Conservation (phyloP, 2,888 invertebrate genomes). For the Drosophila kokeensis region DNA sequence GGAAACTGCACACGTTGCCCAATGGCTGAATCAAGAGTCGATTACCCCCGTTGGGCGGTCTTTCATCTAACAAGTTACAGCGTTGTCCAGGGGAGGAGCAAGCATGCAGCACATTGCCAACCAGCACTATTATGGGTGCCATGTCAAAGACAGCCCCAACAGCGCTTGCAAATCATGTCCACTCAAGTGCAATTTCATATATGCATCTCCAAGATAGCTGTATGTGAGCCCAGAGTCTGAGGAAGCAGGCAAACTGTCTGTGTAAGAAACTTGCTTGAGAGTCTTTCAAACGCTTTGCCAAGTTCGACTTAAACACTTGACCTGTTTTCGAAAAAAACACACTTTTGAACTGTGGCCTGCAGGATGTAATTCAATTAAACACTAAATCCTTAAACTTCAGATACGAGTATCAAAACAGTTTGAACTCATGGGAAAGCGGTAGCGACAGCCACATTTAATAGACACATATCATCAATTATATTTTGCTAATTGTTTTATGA, state of each 20-base stretch:
- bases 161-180: slow-evolving; percentile 32
- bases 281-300: slow-evolving; percentile 28
- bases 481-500: not conserved
- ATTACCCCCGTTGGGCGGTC: slow-evolving; percentile 2
- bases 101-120: slow-evolving; percentile 1
- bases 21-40: slow-evolving; percentile 7
- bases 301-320: slow-evolving; percentile 70
- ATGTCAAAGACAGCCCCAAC: slow-evolving; percentile 41
- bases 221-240: not conserved
- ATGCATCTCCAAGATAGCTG: slow-evolving; percentile 16
- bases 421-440: not conserved
- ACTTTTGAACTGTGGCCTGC: slow-evolving; percentile 38
- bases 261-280: slow-evolving; percentile 9
- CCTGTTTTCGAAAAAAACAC: slow-evolving; percentile 39
- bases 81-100: not conserved
- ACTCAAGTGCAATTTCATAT: slow-evolving; percentile 55
- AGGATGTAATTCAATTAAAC: slow-evolving; percentile 38
- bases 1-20: not conserved
- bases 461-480: not conserved
- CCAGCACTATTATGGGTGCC: slow-evolving; percentile 1
- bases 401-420: not conserved
- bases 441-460: not conserved
- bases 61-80: slow-evolving; percentile 9
- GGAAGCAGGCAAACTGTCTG: slow-evolving; percentile 14
- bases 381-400: not conserved